These are phyloP conservation scores for Lophura swinhoii DNA, from an alignment of 2,797 vertebrate genomes.

Conservation along the genomic window DNA sequence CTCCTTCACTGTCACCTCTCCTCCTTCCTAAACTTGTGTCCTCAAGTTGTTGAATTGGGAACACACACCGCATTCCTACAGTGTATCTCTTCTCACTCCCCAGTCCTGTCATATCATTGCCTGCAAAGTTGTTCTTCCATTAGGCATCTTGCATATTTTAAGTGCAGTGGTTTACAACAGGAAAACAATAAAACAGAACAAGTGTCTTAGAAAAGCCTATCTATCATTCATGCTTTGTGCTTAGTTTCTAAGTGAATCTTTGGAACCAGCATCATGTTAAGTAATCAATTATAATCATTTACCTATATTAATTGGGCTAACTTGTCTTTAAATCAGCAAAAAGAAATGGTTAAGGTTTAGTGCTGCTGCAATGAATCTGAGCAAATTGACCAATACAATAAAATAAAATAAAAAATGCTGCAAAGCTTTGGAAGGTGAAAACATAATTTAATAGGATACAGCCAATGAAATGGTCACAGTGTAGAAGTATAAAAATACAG, in stretches of 20 bases:
- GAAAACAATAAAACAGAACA: slow-evolving; percentile 24
- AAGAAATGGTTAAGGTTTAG: slow-evolving; percentile 16
- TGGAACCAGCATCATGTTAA: background rate
- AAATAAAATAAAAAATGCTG: background rate
- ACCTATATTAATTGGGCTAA: background rate
- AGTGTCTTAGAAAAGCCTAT: background rate
- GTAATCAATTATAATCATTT: background rate
- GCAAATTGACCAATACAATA: background rate
- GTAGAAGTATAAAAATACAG: background rate
- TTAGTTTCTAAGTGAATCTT: background rate
- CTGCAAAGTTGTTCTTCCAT: slow-evolving; percentile 17
- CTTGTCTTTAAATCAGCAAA: background rate
- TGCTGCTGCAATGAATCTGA: background rate
- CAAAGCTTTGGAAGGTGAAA: background rate
- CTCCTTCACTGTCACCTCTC: background rate
- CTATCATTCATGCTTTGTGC: background rate
- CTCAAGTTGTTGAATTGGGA: background rate
- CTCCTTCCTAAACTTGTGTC: background rate
- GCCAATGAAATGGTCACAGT: background rate
- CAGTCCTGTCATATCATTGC: background rate
- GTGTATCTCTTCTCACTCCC: background rate
- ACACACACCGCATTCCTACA: background rate
- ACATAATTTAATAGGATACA: background rate
- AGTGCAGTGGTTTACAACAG: slow-evolving; percentile 1
- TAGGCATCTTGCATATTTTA: slow-evolving; percentile 48